Percentiles rank a stretch among this genome's conserved stretches.
Evolutionary conservation across 2,797 vertebrate species (phyloP).

Genomic region (Fundulus diaphanus): DNA sequence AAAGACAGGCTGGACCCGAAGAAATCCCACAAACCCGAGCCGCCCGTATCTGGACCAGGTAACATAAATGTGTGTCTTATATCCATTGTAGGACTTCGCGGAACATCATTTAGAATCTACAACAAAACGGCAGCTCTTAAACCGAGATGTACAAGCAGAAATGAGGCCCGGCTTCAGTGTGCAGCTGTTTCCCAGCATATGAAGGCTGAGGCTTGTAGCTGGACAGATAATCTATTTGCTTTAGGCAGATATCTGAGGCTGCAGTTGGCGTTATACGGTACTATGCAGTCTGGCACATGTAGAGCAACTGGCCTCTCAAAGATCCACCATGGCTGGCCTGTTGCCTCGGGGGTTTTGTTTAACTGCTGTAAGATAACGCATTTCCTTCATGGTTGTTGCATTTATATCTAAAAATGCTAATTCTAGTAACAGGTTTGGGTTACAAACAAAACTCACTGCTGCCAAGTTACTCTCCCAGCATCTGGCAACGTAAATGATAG

Average conservation of each 20-base stretch:
- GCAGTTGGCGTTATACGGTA: slow-evolving; percentile 35
- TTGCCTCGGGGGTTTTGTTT: slow-evolving; percentile 36
- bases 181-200: slow-evolving; percentile 22
- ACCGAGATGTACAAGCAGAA: neutral
- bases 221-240: slow-evolving; percentile 21
- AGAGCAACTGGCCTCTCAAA: slow-evolving; percentile 30
- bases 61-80: slow-evolving; percentile 19
- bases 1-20: slow-evolving; percentile 94
- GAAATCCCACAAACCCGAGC: slow-evolving; percentile 97
- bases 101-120: neutral
- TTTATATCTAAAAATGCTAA: neutral
- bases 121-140: neutral
- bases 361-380: slow-evolving; percentile 25
- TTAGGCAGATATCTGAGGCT: slow-evolving; percentile 45
- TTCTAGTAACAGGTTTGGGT: neutral
- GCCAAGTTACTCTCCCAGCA: neutral
- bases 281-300: slow-evolving; percentile 56
- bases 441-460: slow-evolving; percentile 27
- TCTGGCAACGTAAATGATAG: too few species aligned
- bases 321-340: slow-evolving; percentile 12
- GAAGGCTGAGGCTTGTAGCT: slow-evolving; percentile 24
- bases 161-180: slow-evolving; percentile 1
- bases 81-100: neutral
- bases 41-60: slow-evolving; percentile 98
- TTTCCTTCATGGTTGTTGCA: neutral